Conservation (phyloP, 2,797 vertebrate genomes). For the Bovichtus variegatus region DNA sequence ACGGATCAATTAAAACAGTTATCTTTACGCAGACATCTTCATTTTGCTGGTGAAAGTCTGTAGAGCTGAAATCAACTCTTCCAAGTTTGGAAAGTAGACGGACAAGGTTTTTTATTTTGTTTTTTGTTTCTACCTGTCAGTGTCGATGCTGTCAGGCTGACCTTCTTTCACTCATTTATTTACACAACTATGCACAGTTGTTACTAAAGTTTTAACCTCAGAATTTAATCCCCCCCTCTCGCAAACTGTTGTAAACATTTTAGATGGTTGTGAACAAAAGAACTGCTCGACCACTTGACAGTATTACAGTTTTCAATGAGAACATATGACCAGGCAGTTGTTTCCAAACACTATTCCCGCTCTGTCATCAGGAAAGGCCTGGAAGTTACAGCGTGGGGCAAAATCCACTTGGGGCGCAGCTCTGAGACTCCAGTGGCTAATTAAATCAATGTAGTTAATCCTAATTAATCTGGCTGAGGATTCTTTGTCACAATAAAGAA, state of each 20-base stretch:
- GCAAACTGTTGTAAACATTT: neutral
- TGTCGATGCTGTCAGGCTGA: neutral
- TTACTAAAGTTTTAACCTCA: neutral
- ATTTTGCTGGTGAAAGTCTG: neutral
- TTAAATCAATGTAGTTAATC: conserved; percentile 64
- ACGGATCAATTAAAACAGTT: neutral
- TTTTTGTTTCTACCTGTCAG: too few relatives aligned
- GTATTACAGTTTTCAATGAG: neutral
- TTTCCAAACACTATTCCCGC: conserved; percentile 19
- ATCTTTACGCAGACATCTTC: neutral
- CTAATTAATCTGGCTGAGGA: conserved; percentile 64
- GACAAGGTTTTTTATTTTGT: too few relatives aligned
- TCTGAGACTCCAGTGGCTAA: conserved; percentile 51
- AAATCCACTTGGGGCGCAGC: conserved; percentile 11
- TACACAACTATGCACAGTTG: neutral
- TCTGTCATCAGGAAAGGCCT: conserved; percentile 39
- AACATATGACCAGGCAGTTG: neutral
- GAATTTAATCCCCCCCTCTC: neutral
- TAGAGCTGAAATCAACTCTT: neutral
- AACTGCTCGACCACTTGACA: neutral
- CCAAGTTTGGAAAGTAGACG: too few relatives aligned
- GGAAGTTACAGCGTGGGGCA: conserved; percentile 15
- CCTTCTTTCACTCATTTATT: conserved; percentile 5
- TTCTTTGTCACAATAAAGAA: conserved; percentile 46
- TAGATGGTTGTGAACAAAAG: neutral